Base-by-base conservation (phyloP, 2,113 vertebrate genomes). In the Colossoma macropomum region DNA sequence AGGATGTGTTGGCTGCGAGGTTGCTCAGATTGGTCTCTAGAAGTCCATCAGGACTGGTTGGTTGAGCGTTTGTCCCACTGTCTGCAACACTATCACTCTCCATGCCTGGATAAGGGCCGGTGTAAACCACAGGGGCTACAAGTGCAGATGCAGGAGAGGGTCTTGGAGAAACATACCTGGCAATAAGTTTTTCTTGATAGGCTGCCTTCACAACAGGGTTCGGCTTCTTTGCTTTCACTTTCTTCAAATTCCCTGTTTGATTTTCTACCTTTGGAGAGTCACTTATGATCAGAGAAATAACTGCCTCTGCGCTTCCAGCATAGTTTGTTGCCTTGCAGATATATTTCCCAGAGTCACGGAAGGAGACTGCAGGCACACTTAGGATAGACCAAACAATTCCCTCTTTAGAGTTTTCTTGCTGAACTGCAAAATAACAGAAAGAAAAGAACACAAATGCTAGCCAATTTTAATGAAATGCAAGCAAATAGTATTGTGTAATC, bases 251-350 rank as follows among this genome's bases (percentile, higher is more conserved):
- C 76, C 30, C 88, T 10, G 93, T 94, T 83, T 91, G 92, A 70
- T 81, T 93, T 0, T 95, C 94, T 0, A 90, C 86, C 87, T 93
- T 93, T 70, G 93, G 93, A 0, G 93, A 91, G 63, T 97, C 96
- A 0, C 95, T 96, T 88, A 99, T 93, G 9, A 97, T 81, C 30
- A 99, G 94, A 15, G 96, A 96, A 82, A 98, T 96, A 23, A 96
- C 91, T 0, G 96, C 96, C 86, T 98, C 96, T 0, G 97, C 95
- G 19, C 93, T 94, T 10, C 98, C 98, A 7, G 96, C 92, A 38
- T 97, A 97, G 88, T 98, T 99, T 88, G 94, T 94, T 30, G 97
- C 97, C 91, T 95, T 96, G 88, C 98, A 99, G 82, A 98, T 89
- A 86, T 98, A 99, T 90, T 97, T 97, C 59, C 98, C 98, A 0